These are phyloP conservation scores for Nylanderia fulva DNA, from an alignment of 1,140 invertebrate genomes.

Conservation along the genomic window DNA sequence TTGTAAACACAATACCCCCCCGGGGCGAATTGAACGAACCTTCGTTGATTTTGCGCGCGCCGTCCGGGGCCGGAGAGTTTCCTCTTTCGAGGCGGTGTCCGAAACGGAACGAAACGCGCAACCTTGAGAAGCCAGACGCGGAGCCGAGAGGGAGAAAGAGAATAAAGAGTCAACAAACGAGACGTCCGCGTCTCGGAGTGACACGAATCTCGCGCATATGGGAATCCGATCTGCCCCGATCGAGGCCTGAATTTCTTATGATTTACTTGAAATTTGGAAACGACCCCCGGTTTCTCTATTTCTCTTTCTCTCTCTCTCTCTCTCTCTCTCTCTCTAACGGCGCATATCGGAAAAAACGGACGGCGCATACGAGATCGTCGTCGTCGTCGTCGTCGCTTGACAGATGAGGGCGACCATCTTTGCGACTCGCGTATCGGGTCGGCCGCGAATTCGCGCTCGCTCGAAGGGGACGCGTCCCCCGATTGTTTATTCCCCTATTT, in stretches of 20 bases:
- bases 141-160: no score
- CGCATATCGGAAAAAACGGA: slow-evolving; percentile 61
- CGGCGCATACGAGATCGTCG: slow-evolving; percentile 18
- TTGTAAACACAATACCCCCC: slow-evolving; percentile 3
- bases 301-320: background rate
- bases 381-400: slow-evolving; percentile 67
- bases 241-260: no score
- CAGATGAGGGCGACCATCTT: slow-evolving; percentile 80
- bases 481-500: no score
- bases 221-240: slow-evolving; percentile 21
- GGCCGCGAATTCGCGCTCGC: background rate
- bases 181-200: no score
- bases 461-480: slow-evolving; percentile 42
- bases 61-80: background rate
- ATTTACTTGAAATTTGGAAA: slow-evolving; percentile 71
- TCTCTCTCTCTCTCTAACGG: slow-evolving; percentile 11
- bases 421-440: slow-evolving; percentile 36
- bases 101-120: no score
- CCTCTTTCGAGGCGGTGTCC: no score
- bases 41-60: background rate
- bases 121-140: no score
- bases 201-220: slow-evolving; percentile 58
- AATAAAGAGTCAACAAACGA: no score
- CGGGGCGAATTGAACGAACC: background rate
- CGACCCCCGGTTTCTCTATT: background rate